These are phyloP conservation scores for Camponotus pennsylvanicus DNA, from an alignment of 1,140 invertebrate genomes.

Conservation along the genomic window DNA sequence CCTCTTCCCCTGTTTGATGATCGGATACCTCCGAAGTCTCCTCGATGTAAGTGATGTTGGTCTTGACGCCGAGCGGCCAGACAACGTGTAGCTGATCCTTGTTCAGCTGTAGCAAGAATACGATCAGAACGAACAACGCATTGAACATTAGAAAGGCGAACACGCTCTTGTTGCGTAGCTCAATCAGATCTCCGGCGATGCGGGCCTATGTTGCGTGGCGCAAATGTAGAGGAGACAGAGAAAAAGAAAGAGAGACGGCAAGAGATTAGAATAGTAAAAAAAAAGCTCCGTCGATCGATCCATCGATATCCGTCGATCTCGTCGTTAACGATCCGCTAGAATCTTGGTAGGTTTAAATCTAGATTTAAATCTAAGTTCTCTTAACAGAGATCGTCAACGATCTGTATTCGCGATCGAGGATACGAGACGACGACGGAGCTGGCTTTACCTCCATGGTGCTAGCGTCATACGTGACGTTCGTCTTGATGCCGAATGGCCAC, in stretches of 20 bases:
- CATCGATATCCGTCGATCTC: constrained; percentile 57
- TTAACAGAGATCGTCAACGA: neutral
- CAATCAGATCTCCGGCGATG: constrained; percentile 95
- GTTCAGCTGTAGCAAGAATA: constrained; percentile 99
- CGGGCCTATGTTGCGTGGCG: constrained; percentile 92
- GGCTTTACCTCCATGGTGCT: constrained; percentile 94
- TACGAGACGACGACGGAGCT: constrained; percentile 77
- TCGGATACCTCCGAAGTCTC: constrained; percentile 93
- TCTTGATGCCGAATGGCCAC: constrained; percentile 97
- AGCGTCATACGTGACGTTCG: constrained; percentile 96
- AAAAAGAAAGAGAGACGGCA: constrained; percentile 71
- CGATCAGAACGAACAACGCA: constrained; percentile 99
- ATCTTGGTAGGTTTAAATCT: neutral
- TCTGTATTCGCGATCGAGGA: constrained; percentile 36
- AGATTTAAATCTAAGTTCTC: neutral
- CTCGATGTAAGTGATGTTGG: constrained; percentile 97
- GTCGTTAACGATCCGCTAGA: constrained; percentile 3
- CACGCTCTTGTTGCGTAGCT: constrained; percentile 97
- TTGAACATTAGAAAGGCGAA: constrained; percentile 99
- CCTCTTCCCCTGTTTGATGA: constrained; percentile 39
- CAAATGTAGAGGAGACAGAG: constrained; percentile 74
- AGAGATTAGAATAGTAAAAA: constrained; percentile 73
- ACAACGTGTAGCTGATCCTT: constrained; percentile 98
- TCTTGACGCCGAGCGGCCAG: constrained; percentile 97
- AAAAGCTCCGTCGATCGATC: constrained; percentile 64